Evolutionary conservation across 2,797 vertebrate species (phyloP), one percentile per base, ranked within the genome.

Genomic region (Syngnathus acus): DNA sequence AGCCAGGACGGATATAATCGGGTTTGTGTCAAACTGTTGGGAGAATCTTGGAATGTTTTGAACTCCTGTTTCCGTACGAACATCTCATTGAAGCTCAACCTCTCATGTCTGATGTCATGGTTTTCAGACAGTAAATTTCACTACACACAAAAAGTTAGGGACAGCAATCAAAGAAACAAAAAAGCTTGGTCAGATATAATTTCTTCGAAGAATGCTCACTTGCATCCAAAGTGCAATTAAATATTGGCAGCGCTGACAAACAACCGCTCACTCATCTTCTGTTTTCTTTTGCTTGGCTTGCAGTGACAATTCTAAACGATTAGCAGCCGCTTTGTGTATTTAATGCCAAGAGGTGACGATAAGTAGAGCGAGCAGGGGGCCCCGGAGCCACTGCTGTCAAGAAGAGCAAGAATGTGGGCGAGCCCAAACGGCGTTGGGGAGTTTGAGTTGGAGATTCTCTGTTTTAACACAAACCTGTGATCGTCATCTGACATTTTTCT

Each of bases 251-350:
- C 45, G 11, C 51, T 11, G 1, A 11, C 40, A 38, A 3, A 23
- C 47, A 26, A 68, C 65, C 39, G 62, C 65, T 62, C 59, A 6
- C 42, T n/a, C 19, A n/a, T 2, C 8, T 57, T 64, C 50, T 71
- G 39, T 68, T 45, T 67, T 70, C 43, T 77, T 78, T 70, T 50
- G 64, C 62, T 80, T 82, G 64, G 76, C 70, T 0, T 1, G 8
- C 40, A 59, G 7, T 42, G 26, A 38, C 5, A 21, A 64, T 51
- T 68, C 43, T 76, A 78, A 83, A 77, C 66, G 26, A 76, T 78
- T 79, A 76, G 58, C 13, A 70, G 48, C 67, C 66, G 21, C 60
- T 54, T n/a, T 16, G 38, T 67, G 53, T 50, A 57, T 67, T 47
- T 63, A 51, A 61, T 42, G 39, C 39, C 19, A 8, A 6, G 40